phyloP scores from a whole-genome alignment of 1,140 invertebrate genomes.

The Scaptodrosophila lebanonensis region DNA sequence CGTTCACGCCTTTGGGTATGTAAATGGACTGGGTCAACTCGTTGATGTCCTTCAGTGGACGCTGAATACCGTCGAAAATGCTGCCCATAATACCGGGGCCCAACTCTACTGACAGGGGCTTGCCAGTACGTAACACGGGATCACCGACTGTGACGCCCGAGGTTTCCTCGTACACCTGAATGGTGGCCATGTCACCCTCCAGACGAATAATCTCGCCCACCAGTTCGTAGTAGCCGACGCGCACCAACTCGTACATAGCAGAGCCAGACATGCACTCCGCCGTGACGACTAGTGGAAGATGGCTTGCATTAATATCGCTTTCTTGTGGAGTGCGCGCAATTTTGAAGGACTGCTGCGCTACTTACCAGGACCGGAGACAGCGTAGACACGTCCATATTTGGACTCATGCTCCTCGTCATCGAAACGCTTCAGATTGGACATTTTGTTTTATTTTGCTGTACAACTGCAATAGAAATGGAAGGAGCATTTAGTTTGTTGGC shows the following conservation, averaged over 20 bases:
- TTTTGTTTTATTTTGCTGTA: conserved; percentile 71
- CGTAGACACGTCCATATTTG: conserved; percentile 96
- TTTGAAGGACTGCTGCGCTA: too few relatives aligned
- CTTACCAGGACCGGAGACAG: conserved; percentile 97
- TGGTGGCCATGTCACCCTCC: conserved; percentile 99
- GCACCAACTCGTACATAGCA: conserved; percentile 99
- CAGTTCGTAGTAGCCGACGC: conserved; percentile 97
- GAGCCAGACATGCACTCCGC: conserved; percentile 99
- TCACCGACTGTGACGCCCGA: conserved; percentile 99
- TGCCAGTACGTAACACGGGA: conserved; percentile 98
- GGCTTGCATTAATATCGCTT: not conserved
- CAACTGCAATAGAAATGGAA: conserved; percentile 39
- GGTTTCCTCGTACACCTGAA: conserved; percentile 99
- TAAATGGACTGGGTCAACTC: conserved; percentile 97
- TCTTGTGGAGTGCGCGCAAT: too few relatives aligned
- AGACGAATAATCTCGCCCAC: conserved; percentile 99
- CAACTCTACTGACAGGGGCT: conserved; percentile 95
- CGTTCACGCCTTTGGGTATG: conserved; percentile 99
- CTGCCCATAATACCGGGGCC: conserved; percentile 99
- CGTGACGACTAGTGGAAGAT: conserved; percentile 88
- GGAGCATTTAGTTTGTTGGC: too few relatives aligned
- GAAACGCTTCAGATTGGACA: conserved; percentile 85
- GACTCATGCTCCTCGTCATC: conserved; percentile 91
- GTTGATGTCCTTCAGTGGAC: conserved; percentile 97
- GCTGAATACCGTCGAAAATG: conserved; percentile 99